phyloP scores from a whole-genome alignment of 2,888 invertebrate species.

The Eristalinus sepulchralis region DNA sequence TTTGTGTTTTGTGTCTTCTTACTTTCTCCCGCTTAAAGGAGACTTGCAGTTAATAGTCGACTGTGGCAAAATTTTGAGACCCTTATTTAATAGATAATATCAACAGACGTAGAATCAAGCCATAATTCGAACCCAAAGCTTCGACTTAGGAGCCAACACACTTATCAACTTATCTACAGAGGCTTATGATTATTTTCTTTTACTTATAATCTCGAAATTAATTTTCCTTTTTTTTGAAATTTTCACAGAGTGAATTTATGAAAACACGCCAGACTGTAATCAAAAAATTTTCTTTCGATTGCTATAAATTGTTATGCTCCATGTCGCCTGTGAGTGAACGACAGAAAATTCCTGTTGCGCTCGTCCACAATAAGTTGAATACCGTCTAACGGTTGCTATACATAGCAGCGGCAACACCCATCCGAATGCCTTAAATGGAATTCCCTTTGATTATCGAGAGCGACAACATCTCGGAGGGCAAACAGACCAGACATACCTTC shows the following conservation, averaged over 20 bases:
- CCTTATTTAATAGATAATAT: no score
- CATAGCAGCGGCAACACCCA: slow-evolving; percentile 1
- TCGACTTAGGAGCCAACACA: no score
- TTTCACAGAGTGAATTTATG: background rate
- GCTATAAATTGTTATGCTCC: background rate
- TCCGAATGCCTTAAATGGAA: slow-evolving; percentile 8
- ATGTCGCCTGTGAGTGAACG: background rate
- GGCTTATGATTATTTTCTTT: no score
- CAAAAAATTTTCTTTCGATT: background rate
- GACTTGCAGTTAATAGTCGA: no score
- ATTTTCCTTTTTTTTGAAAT: background rate
- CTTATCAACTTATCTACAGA: no score
- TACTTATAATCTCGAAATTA: no score
- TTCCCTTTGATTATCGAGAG: slow-evolving; percentile 25
- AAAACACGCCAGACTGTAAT: background rate
- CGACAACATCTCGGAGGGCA: background rate
- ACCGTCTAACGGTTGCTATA: slow-evolving; percentile 17
- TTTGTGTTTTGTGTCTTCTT: no score
- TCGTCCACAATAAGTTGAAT: slow-evolving; percentile 38
- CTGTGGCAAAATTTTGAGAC: no score
- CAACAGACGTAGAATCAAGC: no score
- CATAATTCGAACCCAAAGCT: no score
- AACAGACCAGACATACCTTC: background rate
- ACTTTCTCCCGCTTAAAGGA: no score
- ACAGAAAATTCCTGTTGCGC: slow-evolving; percentile 22